Evolutionary conservation across 2,797 vertebrate species (phyloP).

Genomic region (Ispidina lecontei): DNA sequence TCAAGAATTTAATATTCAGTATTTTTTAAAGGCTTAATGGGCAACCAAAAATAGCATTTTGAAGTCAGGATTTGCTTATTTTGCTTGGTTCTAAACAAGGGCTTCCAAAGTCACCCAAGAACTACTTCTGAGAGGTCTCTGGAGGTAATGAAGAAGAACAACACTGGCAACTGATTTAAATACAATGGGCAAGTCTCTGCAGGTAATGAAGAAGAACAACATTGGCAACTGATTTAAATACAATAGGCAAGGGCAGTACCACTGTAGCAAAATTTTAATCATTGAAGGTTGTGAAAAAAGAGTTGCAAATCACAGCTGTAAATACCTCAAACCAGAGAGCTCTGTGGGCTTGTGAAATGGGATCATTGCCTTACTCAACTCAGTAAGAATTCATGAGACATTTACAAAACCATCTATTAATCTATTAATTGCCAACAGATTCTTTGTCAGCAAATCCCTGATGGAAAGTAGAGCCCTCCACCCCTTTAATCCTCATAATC

Average conservation of each 20-base stretch:
- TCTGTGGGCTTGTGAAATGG: neutral
- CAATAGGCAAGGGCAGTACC: neutral
- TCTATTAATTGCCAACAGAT: constrained; percentile 22
- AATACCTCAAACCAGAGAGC: neutral
- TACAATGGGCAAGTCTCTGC: neutral
- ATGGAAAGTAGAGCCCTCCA: neutral
- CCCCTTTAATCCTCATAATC: constrained; percentile 10
- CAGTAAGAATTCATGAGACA: neutral
- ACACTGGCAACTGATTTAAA: neutral
- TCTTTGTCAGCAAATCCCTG: constrained; percentile 21
- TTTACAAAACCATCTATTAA: constrained; percentile 14
- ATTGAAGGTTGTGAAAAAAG: neutral
- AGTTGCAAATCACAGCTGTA: neutral
- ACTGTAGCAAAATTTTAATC: neutral
- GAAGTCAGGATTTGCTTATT: neutral
- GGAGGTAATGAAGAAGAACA: neutral
- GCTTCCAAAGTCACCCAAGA: neutral
- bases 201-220: neutral
- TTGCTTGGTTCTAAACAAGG: neutral
- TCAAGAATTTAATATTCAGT: neutral
- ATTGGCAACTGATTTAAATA: neutral
- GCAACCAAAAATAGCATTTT: neutral
- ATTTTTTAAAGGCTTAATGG: neutral
- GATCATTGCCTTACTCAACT: neutral
- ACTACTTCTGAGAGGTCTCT: neutral